phyloP scores from a whole-genome alignment of 2,113 vertebrate species.

The Thamnophis sirtalis region DNA sequence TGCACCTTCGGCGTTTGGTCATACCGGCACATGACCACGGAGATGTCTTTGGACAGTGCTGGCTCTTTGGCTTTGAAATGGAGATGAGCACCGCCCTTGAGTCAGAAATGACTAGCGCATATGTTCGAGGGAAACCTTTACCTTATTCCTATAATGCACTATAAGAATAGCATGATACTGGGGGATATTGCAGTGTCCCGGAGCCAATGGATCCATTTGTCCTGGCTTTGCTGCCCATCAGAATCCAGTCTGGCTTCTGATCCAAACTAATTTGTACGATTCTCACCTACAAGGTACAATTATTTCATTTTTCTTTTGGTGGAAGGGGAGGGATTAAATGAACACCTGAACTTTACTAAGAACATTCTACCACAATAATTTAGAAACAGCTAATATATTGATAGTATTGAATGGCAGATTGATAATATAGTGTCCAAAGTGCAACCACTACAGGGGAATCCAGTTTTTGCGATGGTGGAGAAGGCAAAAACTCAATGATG shows the following conservation, averaged over 20 bases:
- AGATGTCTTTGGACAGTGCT: no score
- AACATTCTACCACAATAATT: background rate
- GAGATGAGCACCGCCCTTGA: no score
- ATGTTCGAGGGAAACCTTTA: no score
- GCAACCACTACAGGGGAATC: background rate
- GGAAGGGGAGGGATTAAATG: background rate
- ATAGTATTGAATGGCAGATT: background rate
- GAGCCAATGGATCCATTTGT: background rate
- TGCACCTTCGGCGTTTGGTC: no score
- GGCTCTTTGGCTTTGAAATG: no score
- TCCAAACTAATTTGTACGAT: no score
- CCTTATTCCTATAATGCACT: background rate
- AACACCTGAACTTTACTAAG: background rate
- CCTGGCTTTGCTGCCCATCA: no score
- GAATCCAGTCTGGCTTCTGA: no score
- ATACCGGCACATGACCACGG: no score
- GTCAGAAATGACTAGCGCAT: no score
- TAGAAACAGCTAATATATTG: background rate
- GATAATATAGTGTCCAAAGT: background rate
- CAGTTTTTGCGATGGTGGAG: background rate
- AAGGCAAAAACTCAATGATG: background rate
- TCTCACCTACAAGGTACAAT: no score
- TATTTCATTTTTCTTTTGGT: background rate
- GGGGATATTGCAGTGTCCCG: background rate
- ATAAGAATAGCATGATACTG: background rate